phyloP scores from a whole-genome alignment of 2,888 invertebrate genomes.

The Notocelia uddmanniana region DNA sequence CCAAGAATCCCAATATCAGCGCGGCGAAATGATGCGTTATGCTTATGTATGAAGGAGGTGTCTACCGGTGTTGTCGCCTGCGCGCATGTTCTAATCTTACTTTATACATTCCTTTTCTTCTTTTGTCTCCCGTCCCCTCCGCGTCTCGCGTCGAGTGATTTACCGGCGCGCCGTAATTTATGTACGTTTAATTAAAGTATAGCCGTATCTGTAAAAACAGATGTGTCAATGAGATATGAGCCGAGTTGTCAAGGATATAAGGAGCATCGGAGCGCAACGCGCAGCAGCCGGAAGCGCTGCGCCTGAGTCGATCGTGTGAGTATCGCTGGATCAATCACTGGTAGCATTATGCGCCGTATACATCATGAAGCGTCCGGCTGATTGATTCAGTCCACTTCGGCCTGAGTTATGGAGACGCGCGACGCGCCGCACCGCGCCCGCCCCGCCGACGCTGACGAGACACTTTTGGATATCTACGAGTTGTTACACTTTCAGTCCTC shows the following conservation, averaged over 20 bases:
- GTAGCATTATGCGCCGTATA: constrained; percentile 38
- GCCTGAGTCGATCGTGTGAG: constrained; percentile 32
- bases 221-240: background rate
- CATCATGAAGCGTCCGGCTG: constrained; percentile 27
- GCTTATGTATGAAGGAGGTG: constrained; percentile 4
- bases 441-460: background rate
- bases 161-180: constrained; percentile 72
- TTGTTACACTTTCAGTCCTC: background rate
- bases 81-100: constrained; percentile 41
- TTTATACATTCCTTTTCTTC: constrained; percentile 30
- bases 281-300: constrained; percentile 69
- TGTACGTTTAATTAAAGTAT: constrained; percentile 81
- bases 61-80: constrained; percentile 4
- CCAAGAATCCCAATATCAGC: background rate
- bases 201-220: background rate
- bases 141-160: constrained; percentile 71
- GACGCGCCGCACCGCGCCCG: constrained; percentile 22
- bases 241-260: background rate
- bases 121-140: constrained; percentile 50
- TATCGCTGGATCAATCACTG: constrained; percentile 39
- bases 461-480: background rate
- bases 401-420: constrained; percentile 30
- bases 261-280: background rate
- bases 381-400: constrained; percentile 36
- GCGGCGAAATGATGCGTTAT: background rate